Base-by-base conservation (phyloP, 2,888 invertebrate genomes). In the Pinctada fucata region DNA sequence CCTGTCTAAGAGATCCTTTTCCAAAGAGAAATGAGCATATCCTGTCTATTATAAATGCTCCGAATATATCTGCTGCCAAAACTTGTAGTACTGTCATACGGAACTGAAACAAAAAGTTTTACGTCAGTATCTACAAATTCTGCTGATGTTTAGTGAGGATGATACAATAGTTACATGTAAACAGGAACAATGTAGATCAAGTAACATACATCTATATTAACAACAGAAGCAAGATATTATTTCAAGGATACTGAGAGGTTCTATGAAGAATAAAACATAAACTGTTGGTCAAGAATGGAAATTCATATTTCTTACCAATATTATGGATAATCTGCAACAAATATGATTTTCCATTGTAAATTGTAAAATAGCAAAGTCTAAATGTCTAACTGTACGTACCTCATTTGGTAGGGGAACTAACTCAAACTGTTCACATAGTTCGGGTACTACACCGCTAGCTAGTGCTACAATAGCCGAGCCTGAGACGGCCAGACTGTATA, bases 341-440 rank as follows among this genome's bases (percentile, higher is more conserved):
- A 31, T 31, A 31, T 31, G 31, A 31, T 31, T 31, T 31, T 31
- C 31, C 1, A 31, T 31, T 31, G 31, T 31, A 31, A 31, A 31
- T 31, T 31, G 31, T 31, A 31, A 31, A 31, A 31, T 31, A 31
- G 31, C 31, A 31, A 31, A 31, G 31, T 31, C 31, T 31, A 31
- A 31, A 31, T 1, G 31, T 31, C 31, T 31, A 31, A 31, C 0
- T 31, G 31, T 73, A 71, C 79, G 95, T 93, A 98, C 98, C 92
- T 97, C 97, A 31, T 95, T 93, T 70, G 98, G 97, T 93, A 99
- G 97, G 90, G 97, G 95, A 6, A 99, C 97, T 83, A 99, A 96
- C 94, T 99, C 97, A 94, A 99, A 98, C 93, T 97, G 96, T 83
- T 95, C 94, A 76, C 97, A 95, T 81, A 99, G 93, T 83, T 97